These are phyloP conservation scores for Hemiprocne comata DNA, from an alignment of 2,113 vertebrate species.

Conservation along the genomic window DNA sequence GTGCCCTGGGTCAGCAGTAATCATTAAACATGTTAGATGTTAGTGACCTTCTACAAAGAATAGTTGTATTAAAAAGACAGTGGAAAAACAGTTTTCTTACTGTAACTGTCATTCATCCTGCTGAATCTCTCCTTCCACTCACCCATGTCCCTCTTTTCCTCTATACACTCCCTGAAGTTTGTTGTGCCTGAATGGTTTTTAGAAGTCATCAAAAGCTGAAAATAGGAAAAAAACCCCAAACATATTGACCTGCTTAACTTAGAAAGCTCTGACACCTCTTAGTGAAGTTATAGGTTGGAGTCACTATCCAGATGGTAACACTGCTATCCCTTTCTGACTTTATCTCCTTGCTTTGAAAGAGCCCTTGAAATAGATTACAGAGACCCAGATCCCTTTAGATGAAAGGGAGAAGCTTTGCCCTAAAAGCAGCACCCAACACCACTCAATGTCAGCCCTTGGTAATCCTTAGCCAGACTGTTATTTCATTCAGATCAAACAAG, in stretches of 20 bases:
- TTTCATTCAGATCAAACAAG: constrained; percentile 23
- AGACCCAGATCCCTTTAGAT: constrained; percentile 30
- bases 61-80: not conserved
- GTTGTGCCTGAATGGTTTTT: not conserved
- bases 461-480: constrained; percentile 19
- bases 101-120: not conserved
- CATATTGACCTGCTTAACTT: constrained; percentile 51
- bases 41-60: not conserved
- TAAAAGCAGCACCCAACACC: constrained; percentile 13
- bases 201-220: constrained; percentile 15
- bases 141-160: not conserved
- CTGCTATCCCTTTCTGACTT: constrained; percentile 12
- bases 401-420: constrained; percentile 21
- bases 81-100: not conserved
- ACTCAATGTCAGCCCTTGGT: not conserved
- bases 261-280: constrained; percentile 15
- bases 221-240: not conserved
- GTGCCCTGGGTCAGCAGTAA: not conserved
- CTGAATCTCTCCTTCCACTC: not conserved
- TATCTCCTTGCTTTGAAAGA: constrained; percentile 33
- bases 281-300: constrained; percentile 36
- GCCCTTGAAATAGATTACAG: constrained; percentile 25
- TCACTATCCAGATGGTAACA: constrained; percentile 47
- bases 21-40: not conserved
- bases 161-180: not conserved